A percentile compares a stretch with the other conserved stretches of the same genome.
phyloP scores from a whole-genome alignment of 2,888 invertebrate genomes.

The Cataglyphis altisquamis region DNA sequence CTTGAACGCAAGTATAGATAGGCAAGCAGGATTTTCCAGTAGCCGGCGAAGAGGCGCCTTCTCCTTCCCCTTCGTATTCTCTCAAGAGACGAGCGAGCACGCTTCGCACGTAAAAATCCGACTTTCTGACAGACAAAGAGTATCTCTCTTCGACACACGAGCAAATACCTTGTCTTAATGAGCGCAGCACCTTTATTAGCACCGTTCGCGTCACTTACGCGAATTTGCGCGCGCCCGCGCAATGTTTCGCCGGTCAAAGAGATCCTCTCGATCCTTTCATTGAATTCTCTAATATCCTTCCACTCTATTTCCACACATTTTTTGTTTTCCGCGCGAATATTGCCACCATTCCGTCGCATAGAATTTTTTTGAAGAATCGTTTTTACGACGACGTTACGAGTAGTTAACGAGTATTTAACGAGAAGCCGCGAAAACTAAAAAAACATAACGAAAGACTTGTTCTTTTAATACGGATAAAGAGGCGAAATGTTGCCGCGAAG shows the following conservation, averaged over 20 bases:
- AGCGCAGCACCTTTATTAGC: conserved; percentile 63
- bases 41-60: conserved; percentile 58
- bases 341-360: not conserved
- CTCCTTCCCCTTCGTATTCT: conserved; percentile 34
- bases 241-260: not conserved
- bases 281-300: not conserved
- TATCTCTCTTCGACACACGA: conserved; percentile 58
- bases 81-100: conserved; percentile 25
- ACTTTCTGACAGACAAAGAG: conserved; percentile 58
- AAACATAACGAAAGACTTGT: too few relatives aligned
- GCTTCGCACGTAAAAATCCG: conserved; percentile 64
- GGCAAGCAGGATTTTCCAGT: conserved; percentile 65
- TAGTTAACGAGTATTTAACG: not conserved
- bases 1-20: conserved; percentile 63
- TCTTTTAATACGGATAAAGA: not conserved
- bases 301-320: conserved; percentile 12
- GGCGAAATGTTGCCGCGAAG: not conserved
- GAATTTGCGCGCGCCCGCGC: conserved; percentile 14
- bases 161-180: conserved; percentile 50
- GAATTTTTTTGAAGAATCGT: not conserved
- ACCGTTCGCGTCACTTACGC: conserved; percentile 61
- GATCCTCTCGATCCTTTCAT: not conserved
- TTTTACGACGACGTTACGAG: not conserved
- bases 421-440: conserved; percentile 1
- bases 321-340: not conserved